Conservation (phyloP, 2,113 vertebrate genomes). For the Equus przewalskii region DNA sequence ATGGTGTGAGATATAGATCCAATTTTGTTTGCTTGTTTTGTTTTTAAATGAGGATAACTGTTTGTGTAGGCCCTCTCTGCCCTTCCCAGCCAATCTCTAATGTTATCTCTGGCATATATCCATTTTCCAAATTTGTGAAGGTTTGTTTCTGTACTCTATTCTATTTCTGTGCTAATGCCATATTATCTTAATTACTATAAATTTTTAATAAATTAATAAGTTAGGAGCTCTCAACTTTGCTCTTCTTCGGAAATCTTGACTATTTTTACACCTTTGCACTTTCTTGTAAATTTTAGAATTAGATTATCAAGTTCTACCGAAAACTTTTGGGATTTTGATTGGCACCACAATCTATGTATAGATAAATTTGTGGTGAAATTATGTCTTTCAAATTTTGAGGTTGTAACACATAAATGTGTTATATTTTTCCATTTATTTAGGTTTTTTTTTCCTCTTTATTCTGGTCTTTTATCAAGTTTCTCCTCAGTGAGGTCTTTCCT, state of each 20-base stretch:
- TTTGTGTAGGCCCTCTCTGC: not conserved
- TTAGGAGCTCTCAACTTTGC: not conserved
- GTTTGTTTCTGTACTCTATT: not conserved
- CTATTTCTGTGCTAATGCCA: not conserved
- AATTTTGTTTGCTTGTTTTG: not conserved
- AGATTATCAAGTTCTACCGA: not conserved
- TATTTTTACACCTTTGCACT: not conserved
- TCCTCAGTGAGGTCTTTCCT: not conserved
- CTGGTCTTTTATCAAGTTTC: not conserved
- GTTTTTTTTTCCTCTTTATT: not conserved
- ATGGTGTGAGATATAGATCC: not conserved
- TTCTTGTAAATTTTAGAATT: slow-evolving; percentile 32
- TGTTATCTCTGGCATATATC: not conserved
- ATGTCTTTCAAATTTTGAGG: not conserved
- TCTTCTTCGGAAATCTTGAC: not conserved
- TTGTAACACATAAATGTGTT: not conserved
- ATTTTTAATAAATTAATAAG: not conserved
- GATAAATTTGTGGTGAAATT: not conserved
- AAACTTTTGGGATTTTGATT: not conserved
- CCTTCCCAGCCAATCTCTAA: not conserved
- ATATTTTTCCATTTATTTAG: not conserved
- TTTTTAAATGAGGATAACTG: not conserved
- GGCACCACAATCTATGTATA: not conserved
- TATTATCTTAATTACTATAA: not conserved
- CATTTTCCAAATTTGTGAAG: not conserved